Percentiles rank a stretch among this genome's conserved stretches.
These are phyloP conservation scores for Trachelus iudaicus DNA, from an alignment of 2,888 invertebrate genomes.

Conservation along the genomic window DNA sequence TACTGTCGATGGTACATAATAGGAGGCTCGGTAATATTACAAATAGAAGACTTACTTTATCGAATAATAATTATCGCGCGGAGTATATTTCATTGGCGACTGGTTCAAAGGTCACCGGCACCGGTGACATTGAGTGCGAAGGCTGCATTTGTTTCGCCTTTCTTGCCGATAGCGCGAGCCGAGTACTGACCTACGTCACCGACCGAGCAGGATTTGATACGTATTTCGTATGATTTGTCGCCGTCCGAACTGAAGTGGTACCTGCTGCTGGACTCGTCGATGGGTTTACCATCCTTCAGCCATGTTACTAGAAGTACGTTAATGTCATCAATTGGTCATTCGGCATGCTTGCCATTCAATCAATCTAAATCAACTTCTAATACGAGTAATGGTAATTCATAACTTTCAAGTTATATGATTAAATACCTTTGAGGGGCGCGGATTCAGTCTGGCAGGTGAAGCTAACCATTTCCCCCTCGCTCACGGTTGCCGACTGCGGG, in stretches of 20 bases:
- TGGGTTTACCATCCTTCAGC: slow-evolving; percentile 92
- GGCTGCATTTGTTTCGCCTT: slow-evolving; percentile 84
- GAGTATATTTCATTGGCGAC: not conserved
- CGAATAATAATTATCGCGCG: not conserved
- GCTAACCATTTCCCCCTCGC: slow-evolving; percentile 81
- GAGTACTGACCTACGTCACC: slow-evolving; percentile 91
- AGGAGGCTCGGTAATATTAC: not conserved
- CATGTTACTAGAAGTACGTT: slow-evolving; percentile 70
- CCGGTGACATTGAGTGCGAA: slow-evolving; percentile 86
- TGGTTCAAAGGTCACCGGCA: slow-evolving; percentile 67
- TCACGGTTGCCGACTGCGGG: slow-evolving; percentile 88
- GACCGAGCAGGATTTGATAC: slow-evolving; percentile 78
- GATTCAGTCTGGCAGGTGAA: slow-evolving; percentile 84
- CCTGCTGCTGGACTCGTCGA: slow-evolving; percentile 82
- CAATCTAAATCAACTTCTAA: not conserved
- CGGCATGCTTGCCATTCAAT: not conserved
- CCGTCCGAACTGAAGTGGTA: slow-evolving; percentile 87
- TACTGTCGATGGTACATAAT: slow-evolving; percentile 2
- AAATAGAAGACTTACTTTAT: not conserved
- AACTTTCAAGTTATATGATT: not conserved
- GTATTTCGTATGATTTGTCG: slow-evolving; percentile 81
- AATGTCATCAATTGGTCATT: not conserved
- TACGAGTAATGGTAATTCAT: not conserved
- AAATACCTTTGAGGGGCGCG: slow-evolving; percentile 68
- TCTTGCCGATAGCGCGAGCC: slow-evolving; percentile 86